Base-by-base conservation (phyloP, 2,113 vertebrate species). In the Malurus melanocephalus region DNA sequence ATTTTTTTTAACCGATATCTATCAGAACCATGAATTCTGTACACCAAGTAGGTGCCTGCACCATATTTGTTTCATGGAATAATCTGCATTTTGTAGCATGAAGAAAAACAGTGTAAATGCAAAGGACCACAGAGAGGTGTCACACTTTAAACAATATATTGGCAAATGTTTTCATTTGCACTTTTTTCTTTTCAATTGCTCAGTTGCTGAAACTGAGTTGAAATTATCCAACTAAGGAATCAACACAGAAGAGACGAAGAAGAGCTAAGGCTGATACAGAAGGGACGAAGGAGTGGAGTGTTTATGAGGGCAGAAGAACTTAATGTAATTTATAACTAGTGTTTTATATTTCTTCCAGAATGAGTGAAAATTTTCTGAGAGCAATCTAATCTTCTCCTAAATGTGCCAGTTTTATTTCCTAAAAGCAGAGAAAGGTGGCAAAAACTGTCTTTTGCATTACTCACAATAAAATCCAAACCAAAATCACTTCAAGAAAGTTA, bases 311-410 rank as follows among this genome's bases (percentile, higher is more conserved):
- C 86, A 73, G 66, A 72, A 65, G 40, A 91, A 78, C 45, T 49
- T 92, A 51, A 92, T 3, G 13, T 69, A 57, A 89, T 90, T 93
- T 92, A 88, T 46, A 92, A 90, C 4, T 38, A 75, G 23, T 19
- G 40, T 30, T 67, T 68, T 51, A 43, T 75, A 88, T 77, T 91
- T 77, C 81, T 95, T 87, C 53, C 53, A 88, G 49, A 89, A 82
- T 22, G 83, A 95, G 77, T 80, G 35, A 83, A 94, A 88, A 69
- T 86, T 95, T 94, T 85, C 65, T 11, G 6, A 45, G 56, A 93
- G 60, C 67, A 95, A 96, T 75, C 78, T 96, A 69, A 91, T 94
- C 92, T 94, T 74, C 85, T 82, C 67, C 48, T 78, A 43, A 95
- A 80, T 81, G 55, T 48, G 33, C 52, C 48, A 80, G 52, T 85